Evolutionary conservation across 2,797 vertebrate species (phyloP).

Genomic region (Potorous gilbertii): DNA sequence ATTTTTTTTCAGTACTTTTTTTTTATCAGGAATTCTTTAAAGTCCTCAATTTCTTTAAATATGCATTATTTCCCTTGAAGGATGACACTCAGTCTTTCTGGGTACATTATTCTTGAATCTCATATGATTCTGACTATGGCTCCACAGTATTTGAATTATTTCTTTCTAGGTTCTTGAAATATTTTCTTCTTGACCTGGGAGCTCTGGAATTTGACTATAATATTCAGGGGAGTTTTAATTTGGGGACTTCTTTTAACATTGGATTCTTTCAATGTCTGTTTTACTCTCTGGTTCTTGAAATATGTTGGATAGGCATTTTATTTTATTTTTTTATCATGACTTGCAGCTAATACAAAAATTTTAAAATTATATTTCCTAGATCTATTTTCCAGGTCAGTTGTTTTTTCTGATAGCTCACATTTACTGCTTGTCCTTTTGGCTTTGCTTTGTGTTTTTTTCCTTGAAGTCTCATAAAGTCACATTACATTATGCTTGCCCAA

Average conservation of each 20-base stretch:
- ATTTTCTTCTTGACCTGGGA: background rate
- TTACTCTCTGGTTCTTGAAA: background rate
- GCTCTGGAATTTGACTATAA: background rate
- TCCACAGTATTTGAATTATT: background rate
- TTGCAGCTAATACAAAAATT: background rate
- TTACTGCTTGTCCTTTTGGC: background rate
- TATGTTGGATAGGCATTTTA: no score
- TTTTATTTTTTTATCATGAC: background rate
- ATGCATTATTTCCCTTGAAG: no score
- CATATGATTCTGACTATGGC: background rate
- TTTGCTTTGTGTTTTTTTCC: background rate
- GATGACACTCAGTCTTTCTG: no score
- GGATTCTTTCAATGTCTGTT: background rate
- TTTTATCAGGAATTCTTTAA: no score
- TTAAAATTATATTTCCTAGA: background rate
- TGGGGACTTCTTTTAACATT: background rate
- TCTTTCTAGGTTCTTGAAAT: background rate
- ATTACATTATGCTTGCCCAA: background rate
- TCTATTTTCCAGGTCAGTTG: background rate
- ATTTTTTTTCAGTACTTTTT: no score
- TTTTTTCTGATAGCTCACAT: background rate
- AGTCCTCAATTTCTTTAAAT: no score
- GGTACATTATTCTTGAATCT: background rate
- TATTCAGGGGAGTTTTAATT: background rate
- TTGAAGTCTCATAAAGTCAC: background rate